Evolutionary conservation across 2,113 vertebrate genomes (phyloP), one percentile per base, ranked within the genome.

Genomic region (Chloropsis hardwickii): DNA sequence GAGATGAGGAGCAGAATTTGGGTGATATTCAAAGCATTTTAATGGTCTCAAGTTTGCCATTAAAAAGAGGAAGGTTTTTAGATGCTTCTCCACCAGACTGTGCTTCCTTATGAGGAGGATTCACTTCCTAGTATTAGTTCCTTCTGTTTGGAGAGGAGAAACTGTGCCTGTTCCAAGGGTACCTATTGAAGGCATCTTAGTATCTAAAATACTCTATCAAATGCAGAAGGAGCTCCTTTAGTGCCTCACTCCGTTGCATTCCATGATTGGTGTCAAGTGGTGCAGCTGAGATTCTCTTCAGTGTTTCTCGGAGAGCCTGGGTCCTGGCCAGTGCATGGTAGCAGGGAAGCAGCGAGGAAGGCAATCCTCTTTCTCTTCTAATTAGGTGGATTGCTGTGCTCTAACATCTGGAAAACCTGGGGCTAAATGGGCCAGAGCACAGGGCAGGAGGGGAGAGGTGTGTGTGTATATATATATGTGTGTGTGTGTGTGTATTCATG

Each of bases 381-480:
- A 29, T 81, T 50, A 39, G 42, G 11, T 64, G 86, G 19, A 61
- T 81, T 57, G 51, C 25, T 91, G 3, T 39, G 72, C 42, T 64
- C 51, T 29, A 37, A 47, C 40, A 66, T 35, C 47, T 53, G 78
- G 81, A 54, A 71, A 51, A 74, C 12, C n/a, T 79, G 70, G 21
- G 47, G 57, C 16, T 78, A 48, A 65, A 53, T 13, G 10, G 67
- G 47, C 33, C 56, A 70, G 56, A 83, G 35, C 48, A 54, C 69
- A 45, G 54, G 54, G 33, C 67, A 61, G 33, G n/a, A 88, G 20
- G 10, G 31, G 31, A 77, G 23, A 70, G 44, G 8, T 18, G 19
- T 17, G 1, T 5, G 3, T 23, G 3, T 35, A 19, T 45, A 7
- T 4, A 9, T 15, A 2, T 28, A 6, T 19, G 7, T 57, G 4